Evolutionary conservation across 2,113 vertebrate species (phyloP), one percentile per base, ranked within the genome.

Genomic region (Junco hyemalis): DNA sequence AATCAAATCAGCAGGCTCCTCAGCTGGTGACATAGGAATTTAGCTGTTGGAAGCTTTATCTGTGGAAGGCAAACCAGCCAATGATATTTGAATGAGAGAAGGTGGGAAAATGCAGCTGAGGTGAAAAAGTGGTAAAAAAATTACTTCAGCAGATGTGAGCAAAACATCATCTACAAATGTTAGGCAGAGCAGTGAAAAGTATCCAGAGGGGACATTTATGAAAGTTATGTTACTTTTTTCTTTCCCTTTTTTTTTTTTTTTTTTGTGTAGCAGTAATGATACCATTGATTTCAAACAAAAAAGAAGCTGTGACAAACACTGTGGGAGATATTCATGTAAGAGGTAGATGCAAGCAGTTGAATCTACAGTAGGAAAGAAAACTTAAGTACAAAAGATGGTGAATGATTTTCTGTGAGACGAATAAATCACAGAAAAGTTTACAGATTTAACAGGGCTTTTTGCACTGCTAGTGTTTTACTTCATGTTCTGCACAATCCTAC

Each of bases 1-100:
- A 96, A 92, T 68, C 71, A 88, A 65, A 86, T 88, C 71, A 42
- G 60, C 79, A 66, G 63, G 50, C 91, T 90, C 92, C 94, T 94
- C 91, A 90, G 79, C 80, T 92, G 63, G 64, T 90, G 66, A 54
- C 45, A 31, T 20, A 57, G 38, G 68, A 86, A 72, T 93, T 80
- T 59, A 90, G 47, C 68, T 92, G 79, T 73, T 90, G 80, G 76
- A 93, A 81, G 8, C 79, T 82, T 90, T 19, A 70, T 36, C 31
- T 66, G 63, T 90, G 71, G 82, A 86, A 77, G 45, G 33, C 73
- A 95, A 83, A 88, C 20, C 40, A 93, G 82, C 36, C 86, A 78
- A 48, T 73, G 90, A 69, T 24, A 21, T 72, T 61, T 72, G 66
- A 88, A 92, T 57, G 80, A 81, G 33, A 18, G 50, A 72, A 82